These are phyloP conservation scores for Rhagonycha lutea DNA, from an alignment of 2,888 invertebrate species.

Conservation along the genomic window DNA sequence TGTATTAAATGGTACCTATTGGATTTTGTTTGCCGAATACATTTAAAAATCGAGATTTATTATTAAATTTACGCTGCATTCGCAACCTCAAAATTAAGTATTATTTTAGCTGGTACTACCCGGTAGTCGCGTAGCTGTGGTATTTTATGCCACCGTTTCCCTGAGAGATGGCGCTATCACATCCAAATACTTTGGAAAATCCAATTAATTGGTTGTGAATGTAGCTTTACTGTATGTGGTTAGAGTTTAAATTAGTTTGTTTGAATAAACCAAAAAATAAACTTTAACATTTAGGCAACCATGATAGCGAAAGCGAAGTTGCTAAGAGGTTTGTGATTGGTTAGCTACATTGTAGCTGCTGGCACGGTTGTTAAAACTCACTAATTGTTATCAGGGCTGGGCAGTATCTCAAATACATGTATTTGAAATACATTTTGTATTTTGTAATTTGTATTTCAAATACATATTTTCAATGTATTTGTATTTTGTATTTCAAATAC, in stretches of 20 bases:
- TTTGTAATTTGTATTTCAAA: too few relatives aligned
- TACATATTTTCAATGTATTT: too few relatives aligned
- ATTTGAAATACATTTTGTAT: too few relatives aligned
- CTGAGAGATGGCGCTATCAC: too few relatives aligned
- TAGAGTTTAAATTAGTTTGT: neutral
- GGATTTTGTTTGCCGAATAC: conserved; percentile 75
- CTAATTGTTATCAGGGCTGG: neutral
- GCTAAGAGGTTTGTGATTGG: neutral
- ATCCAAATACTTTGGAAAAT: too few relatives aligned
- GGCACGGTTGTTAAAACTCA: neutral
- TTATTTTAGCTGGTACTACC: neutral
- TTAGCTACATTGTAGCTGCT: neutral
- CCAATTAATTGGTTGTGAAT: neutral
- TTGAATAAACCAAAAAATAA: neutral
- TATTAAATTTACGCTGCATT: neutral
- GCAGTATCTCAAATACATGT: too few relatives aligned
- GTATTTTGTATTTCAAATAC: too few relatives aligned
- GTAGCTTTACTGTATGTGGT: neutral
- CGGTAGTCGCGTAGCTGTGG: too few relatives aligned
- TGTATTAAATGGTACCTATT: conserved; percentile 70
- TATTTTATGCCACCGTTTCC: too few relatives aligned
- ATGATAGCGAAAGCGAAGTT: neutral
- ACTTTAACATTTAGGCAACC: neutral
- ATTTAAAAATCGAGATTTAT: conserved; percentile 56
- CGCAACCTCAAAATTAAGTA: neutral